Percentiles rank a stretch among this genome's conserved stretches.
phyloP scores from a whole-genome alignment of 2,888 invertebrate genomes.

The Aromia moschata region DNA sequence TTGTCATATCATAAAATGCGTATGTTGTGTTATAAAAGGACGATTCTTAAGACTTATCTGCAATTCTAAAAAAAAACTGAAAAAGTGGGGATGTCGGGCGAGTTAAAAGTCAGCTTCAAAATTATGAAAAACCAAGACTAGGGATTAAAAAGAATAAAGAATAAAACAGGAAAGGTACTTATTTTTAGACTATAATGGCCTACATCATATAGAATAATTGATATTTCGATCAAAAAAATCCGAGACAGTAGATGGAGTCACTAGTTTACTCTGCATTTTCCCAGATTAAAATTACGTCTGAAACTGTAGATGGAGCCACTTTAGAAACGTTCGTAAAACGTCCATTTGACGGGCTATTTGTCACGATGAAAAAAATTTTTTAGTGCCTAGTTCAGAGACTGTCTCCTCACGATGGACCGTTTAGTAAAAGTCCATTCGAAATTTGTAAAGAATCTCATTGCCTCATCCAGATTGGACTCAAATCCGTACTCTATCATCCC shows the following conservation, averaged over 20 bases:
- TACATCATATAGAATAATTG: background rate
- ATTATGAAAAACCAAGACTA: background rate
- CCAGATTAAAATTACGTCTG: background rate
- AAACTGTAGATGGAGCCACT: too few species aligned
- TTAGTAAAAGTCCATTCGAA: conserved; percentile 36
- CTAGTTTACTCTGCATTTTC: background rate
- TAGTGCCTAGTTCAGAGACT: background rate
- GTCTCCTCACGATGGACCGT: conserved; percentile 7
- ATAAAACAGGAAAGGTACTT: background rate
- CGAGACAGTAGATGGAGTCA: background rate
- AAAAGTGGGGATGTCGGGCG: background rate
- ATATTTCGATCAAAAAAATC: background rate
- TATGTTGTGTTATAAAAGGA: too few species aligned
- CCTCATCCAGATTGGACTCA: conserved; percentile 40
- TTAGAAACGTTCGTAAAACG: background rate
- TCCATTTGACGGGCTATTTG: background rate
- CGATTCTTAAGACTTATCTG: too few species aligned
- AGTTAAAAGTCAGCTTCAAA: background rate
- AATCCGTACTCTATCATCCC: conserved; percentile 43
- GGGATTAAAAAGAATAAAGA: background rate
- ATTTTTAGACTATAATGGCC: background rate
- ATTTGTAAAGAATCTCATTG: conserved; percentile 40
- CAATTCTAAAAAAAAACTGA: background rate
- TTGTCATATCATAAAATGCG: too few species aligned
- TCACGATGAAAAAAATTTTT: conserved; percentile 7